These are phyloP conservation scores for Erythrocebus patas DNA, from an alignment of 2,113 vertebrate species.

Conservation along the genomic window DNA sequence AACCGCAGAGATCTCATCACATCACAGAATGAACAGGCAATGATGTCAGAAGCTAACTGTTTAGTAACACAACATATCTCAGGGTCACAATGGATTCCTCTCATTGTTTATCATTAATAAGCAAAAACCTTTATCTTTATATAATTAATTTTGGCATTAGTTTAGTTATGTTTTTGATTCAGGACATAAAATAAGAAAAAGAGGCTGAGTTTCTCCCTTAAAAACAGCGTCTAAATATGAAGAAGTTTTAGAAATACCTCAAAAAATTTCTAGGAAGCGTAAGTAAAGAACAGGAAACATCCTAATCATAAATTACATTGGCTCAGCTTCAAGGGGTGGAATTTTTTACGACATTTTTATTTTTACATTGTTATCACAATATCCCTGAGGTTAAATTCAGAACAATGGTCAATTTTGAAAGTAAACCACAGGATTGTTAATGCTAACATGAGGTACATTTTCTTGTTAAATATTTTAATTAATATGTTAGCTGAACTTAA, in stretches of 20 bases:
- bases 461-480: not conserved
- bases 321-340: not conserved
- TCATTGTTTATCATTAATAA: not conserved
- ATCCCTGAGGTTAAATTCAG: constrained; percentile 9
- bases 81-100: not conserved
- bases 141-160: not conserved
- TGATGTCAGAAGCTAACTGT: not conserved
- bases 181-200: not conserved
- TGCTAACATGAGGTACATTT: not conserved
- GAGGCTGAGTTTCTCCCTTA: not conserved
- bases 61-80: not conserved
- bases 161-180: not conserved
- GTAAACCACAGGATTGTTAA: not conserved
- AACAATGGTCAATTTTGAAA: constrained; percentile 20
- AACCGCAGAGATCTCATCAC: not conserved
- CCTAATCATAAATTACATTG: not conserved
- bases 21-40: not conserved
- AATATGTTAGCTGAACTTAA: not conserved
- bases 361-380: not conserved
- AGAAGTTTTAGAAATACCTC: not conserved
- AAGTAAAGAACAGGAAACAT: not conserved
- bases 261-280: not conserved
- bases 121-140: not conserved
- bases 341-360: constrained; percentile 6
- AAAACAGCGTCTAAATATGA: not conserved